A percentile compares a stretch with the other conserved stretches of the same genome.
Evolutionary conservation across 2,797 vertebrate species (phyloP).

Genomic region (Hylomyscus alleni): DNA sequence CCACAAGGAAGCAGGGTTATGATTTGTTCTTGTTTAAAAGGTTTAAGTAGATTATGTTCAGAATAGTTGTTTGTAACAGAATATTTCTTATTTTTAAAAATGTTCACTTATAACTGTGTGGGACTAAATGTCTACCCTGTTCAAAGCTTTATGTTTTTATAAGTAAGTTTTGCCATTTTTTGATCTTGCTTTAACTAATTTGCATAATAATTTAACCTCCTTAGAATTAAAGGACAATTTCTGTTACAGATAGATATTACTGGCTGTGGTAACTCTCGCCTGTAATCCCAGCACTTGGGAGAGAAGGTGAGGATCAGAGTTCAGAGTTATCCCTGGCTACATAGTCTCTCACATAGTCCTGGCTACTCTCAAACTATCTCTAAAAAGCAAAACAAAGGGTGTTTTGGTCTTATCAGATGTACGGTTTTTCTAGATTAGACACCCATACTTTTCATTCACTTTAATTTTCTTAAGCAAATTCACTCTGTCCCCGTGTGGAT

Average conservation of each 20-base stretch:
- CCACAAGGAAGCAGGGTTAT: not conserved
- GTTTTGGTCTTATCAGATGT: slow-evolving; percentile 54
- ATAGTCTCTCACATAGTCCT: no score
- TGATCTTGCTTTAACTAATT: slow-evolving; percentile 58
- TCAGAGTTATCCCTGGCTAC: not conserved
- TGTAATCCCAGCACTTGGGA: not conserved
- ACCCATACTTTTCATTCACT: slow-evolving; percentile 43
- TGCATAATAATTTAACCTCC: slow-evolving; percentile 56
- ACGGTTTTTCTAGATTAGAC: slow-evolving; percentile 71
- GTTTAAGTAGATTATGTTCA: slow-evolving; percentile 42
- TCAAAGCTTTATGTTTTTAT: slow-evolving; percentile 68
- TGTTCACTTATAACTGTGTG: not conserved
- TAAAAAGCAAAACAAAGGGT: not conserved
- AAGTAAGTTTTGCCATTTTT: slow-evolving; percentile 69
- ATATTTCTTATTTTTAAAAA: slow-evolving; percentile 39
- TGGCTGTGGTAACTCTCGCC: not conserved
- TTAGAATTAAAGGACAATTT: slow-evolving; percentile 58
- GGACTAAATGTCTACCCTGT: slow-evolving; percentile 43
- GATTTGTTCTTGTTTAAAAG: slow-evolving; percentile 46
- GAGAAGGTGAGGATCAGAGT: not conserved
- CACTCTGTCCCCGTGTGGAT: slow-evolving; percentile 14
- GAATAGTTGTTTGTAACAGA: slow-evolving; percentile 22
- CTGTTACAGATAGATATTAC: slow-evolving; percentile 31
- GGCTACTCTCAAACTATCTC: not conserved
- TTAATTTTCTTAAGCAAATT: slow-evolving; percentile 62